Conservation (phyloP, 2,113 vertebrate genomes). For the Oreocharis arfaki region DNA sequence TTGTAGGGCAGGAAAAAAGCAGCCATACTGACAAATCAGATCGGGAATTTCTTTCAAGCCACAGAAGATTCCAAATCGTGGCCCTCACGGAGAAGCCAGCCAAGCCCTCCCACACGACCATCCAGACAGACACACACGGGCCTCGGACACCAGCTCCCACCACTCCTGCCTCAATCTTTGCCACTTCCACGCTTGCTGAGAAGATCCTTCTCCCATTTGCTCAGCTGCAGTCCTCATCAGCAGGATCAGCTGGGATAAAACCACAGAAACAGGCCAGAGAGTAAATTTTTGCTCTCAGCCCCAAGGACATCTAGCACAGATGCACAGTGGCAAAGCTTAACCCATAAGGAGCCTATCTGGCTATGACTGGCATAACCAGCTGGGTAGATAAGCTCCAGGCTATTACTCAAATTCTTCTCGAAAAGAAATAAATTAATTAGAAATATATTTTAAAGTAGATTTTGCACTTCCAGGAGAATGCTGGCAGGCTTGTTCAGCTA, state of each 20-base stretch:
- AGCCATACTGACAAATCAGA: neutral
- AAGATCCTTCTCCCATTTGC: neutral
- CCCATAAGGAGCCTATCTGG: neutral
- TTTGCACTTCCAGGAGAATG: neutral
- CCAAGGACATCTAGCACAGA: accelerated
- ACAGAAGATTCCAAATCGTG: neutral
- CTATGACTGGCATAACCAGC: neutral
- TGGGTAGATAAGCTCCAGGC: neutral
- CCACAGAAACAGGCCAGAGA: neutral
- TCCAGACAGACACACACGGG: accelerated
- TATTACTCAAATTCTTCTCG: neutral
- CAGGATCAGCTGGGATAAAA: neutral
- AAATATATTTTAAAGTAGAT: neutral
- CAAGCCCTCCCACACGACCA: accelerated
- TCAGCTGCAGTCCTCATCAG: neutral
- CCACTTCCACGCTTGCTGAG: neutral
- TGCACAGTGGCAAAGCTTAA: neutral
- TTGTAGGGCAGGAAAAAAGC: neutral
- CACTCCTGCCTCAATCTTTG: neutral
- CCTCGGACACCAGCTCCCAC: neutral
- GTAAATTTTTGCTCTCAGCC: neutral
- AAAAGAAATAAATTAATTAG: neutral
- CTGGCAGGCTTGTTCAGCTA: neutral
- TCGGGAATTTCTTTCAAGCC: neutral
- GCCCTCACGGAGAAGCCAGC: neutral